Percentiles rank a stretch among this genome's conserved stretches.
These are phyloP conservation scores for Rutpela maculata DNA, from an alignment of 2,888 invertebrate genomes.

Conservation along the genomic window DNA sequence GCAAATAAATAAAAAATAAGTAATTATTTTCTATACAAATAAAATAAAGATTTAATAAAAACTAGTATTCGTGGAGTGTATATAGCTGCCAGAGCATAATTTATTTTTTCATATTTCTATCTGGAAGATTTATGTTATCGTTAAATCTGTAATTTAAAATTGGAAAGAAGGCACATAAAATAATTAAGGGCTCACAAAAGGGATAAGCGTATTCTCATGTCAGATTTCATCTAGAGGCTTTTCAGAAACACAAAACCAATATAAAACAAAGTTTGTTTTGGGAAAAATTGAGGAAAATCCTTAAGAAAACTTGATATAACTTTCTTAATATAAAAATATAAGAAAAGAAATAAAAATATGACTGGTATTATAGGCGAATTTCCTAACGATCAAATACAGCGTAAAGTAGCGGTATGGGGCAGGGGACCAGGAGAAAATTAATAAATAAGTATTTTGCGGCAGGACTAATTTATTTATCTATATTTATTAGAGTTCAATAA, in stretches of 20 bases:
- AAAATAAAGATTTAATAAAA: too few relatives aligned
- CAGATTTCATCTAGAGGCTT: constrained; percentile 28
- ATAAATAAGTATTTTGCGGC: not conserved
- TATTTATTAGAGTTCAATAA: too few relatives aligned
- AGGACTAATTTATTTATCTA: too few relatives aligned
- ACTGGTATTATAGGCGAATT: not conserved
- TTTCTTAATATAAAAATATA: constrained; percentile 38
- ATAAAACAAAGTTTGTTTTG: constrained; percentile 30
- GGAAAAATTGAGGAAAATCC: constrained; percentile 25
- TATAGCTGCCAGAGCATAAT: not conserved
- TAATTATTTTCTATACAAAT: too few relatives aligned
- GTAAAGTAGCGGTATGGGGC: too few relatives aligned
- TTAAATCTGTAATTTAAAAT: constrained; percentile 9
- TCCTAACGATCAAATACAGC: not conserved
- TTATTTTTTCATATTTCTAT: not conserved
- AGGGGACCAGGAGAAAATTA: too few relatives aligned
- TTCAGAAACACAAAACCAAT: constrained; percentile 31
- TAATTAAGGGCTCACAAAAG: constrained; percentile 5
- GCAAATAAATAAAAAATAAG: too few relatives aligned
- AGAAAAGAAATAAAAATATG: constrained; percentile 4
- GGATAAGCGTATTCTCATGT: constrained; percentile 17
- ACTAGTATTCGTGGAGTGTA: too few relatives aligned
- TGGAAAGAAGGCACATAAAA: not conserved
- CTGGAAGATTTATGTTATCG: not conserved
- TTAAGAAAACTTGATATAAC: constrained; percentile 25